Percentiles rank a stretch among this genome's conserved stretches.
These are phyloP conservation scores for Drosophila setifemur DNA, from an alignment of 1,140 invertebrate genomes.

Conservation along the genomic window DNA sequence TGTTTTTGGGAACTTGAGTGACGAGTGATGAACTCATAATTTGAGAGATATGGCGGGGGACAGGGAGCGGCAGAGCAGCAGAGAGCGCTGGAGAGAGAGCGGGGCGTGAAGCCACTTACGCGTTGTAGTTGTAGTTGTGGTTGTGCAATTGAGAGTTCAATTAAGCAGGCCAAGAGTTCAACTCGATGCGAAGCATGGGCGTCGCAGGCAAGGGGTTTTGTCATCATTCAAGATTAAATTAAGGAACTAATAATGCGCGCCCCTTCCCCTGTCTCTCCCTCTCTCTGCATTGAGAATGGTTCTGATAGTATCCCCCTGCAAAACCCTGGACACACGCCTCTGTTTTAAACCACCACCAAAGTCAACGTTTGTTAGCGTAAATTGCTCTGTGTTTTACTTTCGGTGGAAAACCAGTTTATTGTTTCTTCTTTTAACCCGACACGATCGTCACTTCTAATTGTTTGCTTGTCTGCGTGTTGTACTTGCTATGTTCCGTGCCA, in stretches of 20 bases:
- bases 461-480: not conserved
- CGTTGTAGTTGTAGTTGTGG: conserved; percentile 30
- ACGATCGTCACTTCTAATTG: not conserved
- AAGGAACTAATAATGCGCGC: too few species aligned
- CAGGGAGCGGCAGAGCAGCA: not conserved
- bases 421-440: not conserved
- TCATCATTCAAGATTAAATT: too few species aligned
- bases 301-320: too few species aligned
- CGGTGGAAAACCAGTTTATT: conserved; percentile 47
- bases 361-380: conserved; percentile 11
- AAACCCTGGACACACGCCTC: too few species aligned
- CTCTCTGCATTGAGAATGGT: too few species aligned
- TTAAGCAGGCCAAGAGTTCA: conserved; percentile 63
- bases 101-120: conserved; percentile 33
- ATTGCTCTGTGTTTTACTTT: conserved; percentile 6
- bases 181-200: conserved; percentile 20
- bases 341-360: conserved; percentile 42
- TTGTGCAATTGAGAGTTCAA: conserved; percentile 71
- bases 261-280: too few species aligned
- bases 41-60: conserved; percentile 13
- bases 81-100: conserved; percentile 31
- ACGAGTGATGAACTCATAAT: conserved; percentile 5
- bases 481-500: not conserved
- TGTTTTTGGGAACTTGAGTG: not conserved
- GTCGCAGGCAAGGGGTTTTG: too few species aligned